Conservation (phyloP, 1,140 invertebrate genomes). For the Whitmania pigra region DNA sequence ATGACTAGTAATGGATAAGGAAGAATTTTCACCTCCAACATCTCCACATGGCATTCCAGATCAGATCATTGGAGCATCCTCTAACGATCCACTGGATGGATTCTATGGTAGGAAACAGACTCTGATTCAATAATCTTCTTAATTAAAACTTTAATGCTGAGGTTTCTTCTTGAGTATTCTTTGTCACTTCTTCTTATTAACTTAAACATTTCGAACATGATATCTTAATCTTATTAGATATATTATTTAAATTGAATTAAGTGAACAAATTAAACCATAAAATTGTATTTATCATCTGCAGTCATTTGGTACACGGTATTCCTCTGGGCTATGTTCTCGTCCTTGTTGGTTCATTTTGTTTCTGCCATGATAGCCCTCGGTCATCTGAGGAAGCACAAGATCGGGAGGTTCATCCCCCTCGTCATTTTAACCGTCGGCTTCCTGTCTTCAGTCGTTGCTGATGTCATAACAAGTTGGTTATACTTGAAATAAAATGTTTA, state of each 20-base stretch:
- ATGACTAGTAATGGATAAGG: no score
- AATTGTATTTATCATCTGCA: slow-evolving; percentile 35
- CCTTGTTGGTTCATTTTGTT: slow-evolving; percentile 75
- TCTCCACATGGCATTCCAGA: no score
- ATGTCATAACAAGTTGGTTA: slow-evolving; percentile 62
- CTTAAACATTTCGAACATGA: no score
- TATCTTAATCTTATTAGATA: no score
- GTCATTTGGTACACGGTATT: slow-evolving; percentile 95
- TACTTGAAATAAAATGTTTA: no score
- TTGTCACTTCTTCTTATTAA: no score
- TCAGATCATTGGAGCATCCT: slow-evolving; percentile 36
- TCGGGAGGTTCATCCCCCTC: slow-evolving; percentile 74
- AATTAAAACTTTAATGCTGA: no score
- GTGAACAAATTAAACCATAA: no score
- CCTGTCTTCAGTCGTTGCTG: slow-evolving; percentile 67
- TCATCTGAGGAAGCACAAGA: slow-evolving; percentile 76
- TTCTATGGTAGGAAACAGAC: slow-evolving; percentile 38
- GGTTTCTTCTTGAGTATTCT: no score
- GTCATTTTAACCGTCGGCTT: slow-evolving; percentile 75
- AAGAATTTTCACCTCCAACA: no score
- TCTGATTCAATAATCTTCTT: background rate
- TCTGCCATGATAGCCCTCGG: slow-evolving; percentile 78
- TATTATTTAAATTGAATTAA: no score
- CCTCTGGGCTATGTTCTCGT: slow-evolving; percentile 82
- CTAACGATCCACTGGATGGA: slow-evolving; percentile 39